These are phyloP conservation scores for Zosterops hypoxanthus DNA, from an alignment of 2,113 vertebrate genomes.

Conservation along the genomic window DNA sequence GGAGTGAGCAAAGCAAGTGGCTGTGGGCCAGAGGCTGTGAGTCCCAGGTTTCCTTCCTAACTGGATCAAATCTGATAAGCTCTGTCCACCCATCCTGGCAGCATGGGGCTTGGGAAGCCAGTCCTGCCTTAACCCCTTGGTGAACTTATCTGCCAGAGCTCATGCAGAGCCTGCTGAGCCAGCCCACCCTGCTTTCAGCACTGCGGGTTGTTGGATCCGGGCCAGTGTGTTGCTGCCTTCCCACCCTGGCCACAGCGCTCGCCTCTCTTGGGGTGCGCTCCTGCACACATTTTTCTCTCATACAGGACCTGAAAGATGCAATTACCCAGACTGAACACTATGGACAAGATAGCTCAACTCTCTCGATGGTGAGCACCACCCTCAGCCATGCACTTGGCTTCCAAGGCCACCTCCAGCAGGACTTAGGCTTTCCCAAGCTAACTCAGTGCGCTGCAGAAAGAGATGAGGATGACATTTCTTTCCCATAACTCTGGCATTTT, in stretches of 20 bases:
- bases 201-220: background rate
- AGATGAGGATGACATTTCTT: constrained; percentile 19
- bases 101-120: background rate
- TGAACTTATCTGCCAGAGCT: background rate
- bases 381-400: constrained; percentile 29
- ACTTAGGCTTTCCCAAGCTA: constrained; percentile 17
- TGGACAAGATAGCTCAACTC: constrained; percentile 67
- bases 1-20: background rate
- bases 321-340: constrained; percentile 71
- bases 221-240: background rate
- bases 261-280: background rate
- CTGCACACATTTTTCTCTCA: constrained; percentile 66
- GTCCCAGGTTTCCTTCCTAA: background rate
- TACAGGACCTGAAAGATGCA: constrained; percentile 71
- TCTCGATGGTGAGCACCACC: constrained; percentile 61
- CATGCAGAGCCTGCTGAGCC: background rate
- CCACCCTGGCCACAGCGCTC: background rate
- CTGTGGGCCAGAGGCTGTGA: background rate
- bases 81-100: background rate
- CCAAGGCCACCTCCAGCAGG: constrained; percentile 24
- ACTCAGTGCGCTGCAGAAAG: constrained; percentile 22
- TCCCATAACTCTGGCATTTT: constrained; percentile 49
- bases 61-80: background rate
- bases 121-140: background rate
- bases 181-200: background rate